Conservation (phyloP, 1,140 invertebrate species). For the Drosophila pallidifrons region DNA sequence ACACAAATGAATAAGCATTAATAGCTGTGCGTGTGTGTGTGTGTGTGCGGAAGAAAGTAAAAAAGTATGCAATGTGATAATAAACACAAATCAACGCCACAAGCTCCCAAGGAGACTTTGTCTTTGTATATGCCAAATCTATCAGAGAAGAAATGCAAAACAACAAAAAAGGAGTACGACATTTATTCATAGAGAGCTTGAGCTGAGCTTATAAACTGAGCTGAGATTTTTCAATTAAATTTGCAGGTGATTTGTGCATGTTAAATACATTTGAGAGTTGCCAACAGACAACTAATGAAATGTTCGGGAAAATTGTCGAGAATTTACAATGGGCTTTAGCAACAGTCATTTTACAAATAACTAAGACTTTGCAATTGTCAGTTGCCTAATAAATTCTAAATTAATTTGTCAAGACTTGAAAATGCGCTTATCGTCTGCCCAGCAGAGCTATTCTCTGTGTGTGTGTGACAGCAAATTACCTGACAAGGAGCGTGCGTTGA, state of each 20-base stretch:
- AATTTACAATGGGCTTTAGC: background rate
- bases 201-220: slow-evolving; percentile 8
- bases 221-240: slow-evolving; percentile 9
- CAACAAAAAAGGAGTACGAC: background rate
- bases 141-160: background rate
- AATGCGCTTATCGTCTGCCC: slow-evolving; percentile 65
- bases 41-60: slow-evolving; percentile 16
- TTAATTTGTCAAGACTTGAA: slow-evolving; percentile 62
- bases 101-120: background rate
- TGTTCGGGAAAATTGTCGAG: background rate
- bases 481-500: slow-evolving; percentile 30
- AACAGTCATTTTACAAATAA: slow-evolving; percentile 32
- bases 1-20: slow-evolving; percentile 70
- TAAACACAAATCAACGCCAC: slow-evolving; percentile 39
- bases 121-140: background rate
- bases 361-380: slow-evolving; percentile 49
- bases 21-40: slow-evolving; percentile 48
- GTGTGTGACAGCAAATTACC: slow-evolving; percentile 21
- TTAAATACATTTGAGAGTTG: background rate
- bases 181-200: background rate
- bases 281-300: background rate
- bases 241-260: slow-evolving; percentile 1
- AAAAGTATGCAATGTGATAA: slow-evolving; percentile 36
- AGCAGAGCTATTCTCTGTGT: slow-evolving; percentile 13
- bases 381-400: slow-evolving; percentile 66